A percentile compares a stretch with the other conserved stretches of the same genome.
phyloP scores from a whole-genome alignment of 1,140 invertebrate genomes.

The Pseudomyrmex flavicornis region DNA sequence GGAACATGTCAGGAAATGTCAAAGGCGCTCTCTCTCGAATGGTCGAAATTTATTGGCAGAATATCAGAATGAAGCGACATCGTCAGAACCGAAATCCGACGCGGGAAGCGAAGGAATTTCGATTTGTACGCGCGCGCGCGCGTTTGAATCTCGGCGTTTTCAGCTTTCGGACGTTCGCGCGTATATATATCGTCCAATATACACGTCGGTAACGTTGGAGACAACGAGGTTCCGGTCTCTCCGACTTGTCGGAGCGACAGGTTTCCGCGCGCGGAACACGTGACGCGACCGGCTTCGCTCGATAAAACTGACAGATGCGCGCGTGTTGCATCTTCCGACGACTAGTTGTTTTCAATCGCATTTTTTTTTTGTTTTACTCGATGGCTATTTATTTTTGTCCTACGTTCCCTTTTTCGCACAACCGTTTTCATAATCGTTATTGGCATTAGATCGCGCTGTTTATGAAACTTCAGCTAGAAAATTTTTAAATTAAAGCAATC shows the following conservation, averaged over 20 bases:
- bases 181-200: conserved; percentile 47
- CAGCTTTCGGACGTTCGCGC: conserved; percentile 64
- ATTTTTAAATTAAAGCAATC: too few species aligned
- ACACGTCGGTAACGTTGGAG: conserved; percentile 63
- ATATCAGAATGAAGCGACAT: background rate
- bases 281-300: conserved; percentile 62
- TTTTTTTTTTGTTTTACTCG: conserved; percentile 42
- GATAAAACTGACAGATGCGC: conserved; percentile 58
- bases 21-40: background rate
- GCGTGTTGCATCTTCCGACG: conserved; percentile 32
- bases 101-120: conserved; percentile 46
- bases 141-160: conserved; percentile 54
- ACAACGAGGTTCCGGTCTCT: conserved; percentile 66
- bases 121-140: conserved; percentile 10
- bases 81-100: conserved; percentile 22
- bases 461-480: too few species aligned
- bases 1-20: conserved; percentile 26
- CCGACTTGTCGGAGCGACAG: conserved; percentile 70
- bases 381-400: conserved; percentile 3
- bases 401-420: background rate
- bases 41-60: conserved; percentile 51
- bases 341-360: conserved; percentile 8
- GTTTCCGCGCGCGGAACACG: conserved; percentile 67
- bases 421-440: too few species aligned
- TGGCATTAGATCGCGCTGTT: too few species aligned